A percentile compares a stretch with the other conserved stretches of the same genome.
Conservation (phyloP, 2,113 vertebrate species). For the Parus major region DNA sequence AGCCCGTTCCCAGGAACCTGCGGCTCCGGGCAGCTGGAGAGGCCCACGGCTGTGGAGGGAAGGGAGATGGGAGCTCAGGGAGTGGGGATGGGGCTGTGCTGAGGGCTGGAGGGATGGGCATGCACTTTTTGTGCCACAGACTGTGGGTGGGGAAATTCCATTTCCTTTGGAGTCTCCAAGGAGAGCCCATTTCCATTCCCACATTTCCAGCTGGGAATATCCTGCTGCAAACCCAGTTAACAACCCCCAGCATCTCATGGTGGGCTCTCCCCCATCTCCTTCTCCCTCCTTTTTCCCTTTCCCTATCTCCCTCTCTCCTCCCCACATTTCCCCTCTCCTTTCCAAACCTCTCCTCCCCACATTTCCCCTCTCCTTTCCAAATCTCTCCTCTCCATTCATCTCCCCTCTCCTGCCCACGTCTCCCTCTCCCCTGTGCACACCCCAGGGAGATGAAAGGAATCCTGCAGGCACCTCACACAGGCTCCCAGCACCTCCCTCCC, state of each 20-base stretch:
- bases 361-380: background rate
- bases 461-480: background rate
- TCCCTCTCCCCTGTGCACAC: background rate
- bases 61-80: background rate
- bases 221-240: background rate
- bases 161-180: background rate
- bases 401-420: background rate
- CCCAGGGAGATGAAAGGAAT: fast-evolving
- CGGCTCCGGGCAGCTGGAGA: slow-evolving; percentile 93
- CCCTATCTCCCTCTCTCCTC: fast-evolving
- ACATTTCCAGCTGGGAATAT: background rate
- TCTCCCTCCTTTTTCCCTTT: too few relatives aligned
- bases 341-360: background rate
- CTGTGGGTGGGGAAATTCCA: fast-evolving
- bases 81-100: fast-evolving
- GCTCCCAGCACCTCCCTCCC: background rate
- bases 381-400: background rate
- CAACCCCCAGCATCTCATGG: fast-evolving
- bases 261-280: background rate
- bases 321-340: background rate
- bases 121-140: fast-evolving
- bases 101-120: background rate
- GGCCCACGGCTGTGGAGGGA: slow-evolving; percentile 84
- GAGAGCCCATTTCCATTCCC: background rate
- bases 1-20: slow-evolving; percentile 88